phyloP scores from a whole-genome alignment of 2,113 vertebrate genomes.

The Colius striatus region DNA sequence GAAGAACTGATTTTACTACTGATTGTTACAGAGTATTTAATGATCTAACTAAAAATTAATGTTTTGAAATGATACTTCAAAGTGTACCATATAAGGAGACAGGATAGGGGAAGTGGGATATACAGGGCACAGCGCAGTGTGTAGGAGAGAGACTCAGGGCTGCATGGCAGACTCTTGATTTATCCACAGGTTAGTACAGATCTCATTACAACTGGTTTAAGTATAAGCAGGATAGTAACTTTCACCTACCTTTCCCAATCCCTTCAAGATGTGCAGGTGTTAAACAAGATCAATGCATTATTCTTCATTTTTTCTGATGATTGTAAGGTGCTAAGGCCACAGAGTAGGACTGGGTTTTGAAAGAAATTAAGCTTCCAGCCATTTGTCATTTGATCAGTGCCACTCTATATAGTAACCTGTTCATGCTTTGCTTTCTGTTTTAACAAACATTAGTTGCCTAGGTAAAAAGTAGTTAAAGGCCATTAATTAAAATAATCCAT shows the following conservation, averaged over 20 bases:
- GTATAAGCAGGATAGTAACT: not conserved
- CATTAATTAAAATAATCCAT: not conserved
- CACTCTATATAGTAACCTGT: not conserved
- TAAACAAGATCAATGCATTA: not conserved
- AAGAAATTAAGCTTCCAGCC: not conserved
- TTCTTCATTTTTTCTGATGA: not conserved
- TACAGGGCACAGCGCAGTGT: not conserved
- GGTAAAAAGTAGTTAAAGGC: not conserved
- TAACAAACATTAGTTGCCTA: not conserved
- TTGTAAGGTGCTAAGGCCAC: not conserved
- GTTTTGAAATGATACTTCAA: not conserved
- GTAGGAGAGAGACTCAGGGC: not conserved
- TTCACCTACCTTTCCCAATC: not conserved
- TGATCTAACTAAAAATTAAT: not conserved
- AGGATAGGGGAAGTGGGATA: not conserved
- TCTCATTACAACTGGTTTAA: conserved; percentile 1
- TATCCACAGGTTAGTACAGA: not conserved
- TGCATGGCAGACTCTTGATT: not conserved
- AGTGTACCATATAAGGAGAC: not conserved
- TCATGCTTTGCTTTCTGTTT: not conserved
- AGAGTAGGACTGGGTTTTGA: not conserved
- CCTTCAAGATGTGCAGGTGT: not conserved
- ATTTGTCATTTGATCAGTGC: not conserved
- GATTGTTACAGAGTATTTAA: not conserved
- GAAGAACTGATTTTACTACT: not conserved